Percentiles rank a stretch among this genome's conserved stretches.
Evolutionary conservation across 2,113 vertebrate species (phyloP).

Genomic region (Donacobius atricapilla): DNA sequence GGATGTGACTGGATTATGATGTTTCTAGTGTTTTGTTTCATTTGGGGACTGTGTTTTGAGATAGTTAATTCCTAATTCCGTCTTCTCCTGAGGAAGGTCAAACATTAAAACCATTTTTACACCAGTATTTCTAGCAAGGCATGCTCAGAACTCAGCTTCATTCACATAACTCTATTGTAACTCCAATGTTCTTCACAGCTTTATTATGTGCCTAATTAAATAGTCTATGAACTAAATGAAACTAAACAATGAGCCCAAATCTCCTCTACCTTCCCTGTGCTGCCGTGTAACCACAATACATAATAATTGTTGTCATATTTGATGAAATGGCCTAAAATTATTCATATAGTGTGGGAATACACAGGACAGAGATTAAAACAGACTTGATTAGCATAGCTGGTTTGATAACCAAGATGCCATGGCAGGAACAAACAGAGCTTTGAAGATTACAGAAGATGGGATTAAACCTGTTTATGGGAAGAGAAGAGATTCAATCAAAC

Average conservation of each 20-base stretch:
- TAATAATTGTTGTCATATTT: neutral
- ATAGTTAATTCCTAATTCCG: neutral
- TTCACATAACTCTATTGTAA: neutral
- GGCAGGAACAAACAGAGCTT: too few species aligned
- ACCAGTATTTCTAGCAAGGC: neutral
- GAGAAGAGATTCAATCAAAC: too few species aligned
- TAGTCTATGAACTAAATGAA: neutral
- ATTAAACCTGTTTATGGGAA: too few species aligned
- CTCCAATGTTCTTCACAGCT: neutral
- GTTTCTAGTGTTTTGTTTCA: neutral
- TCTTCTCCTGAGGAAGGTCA: neutral
- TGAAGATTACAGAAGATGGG: too few species aligned
- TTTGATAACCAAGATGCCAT: too few species aligned
- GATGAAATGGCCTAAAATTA: neutral
- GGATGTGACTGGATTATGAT: neutral
- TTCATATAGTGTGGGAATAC: neutral
- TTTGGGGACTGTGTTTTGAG: neutral
- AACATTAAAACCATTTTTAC: neutral
- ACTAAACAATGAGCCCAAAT: neutral
- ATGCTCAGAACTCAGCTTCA: neutral
- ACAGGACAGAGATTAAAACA: too few species aligned
- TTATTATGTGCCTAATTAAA: neutral
- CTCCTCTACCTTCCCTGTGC: neutral
- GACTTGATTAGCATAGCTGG: too few species aligned
- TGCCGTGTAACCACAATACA: neutral